Conservation (phyloP, 2,113 vertebrate genomes). For the Dunckerocampus dactyliophorus region DNA sequence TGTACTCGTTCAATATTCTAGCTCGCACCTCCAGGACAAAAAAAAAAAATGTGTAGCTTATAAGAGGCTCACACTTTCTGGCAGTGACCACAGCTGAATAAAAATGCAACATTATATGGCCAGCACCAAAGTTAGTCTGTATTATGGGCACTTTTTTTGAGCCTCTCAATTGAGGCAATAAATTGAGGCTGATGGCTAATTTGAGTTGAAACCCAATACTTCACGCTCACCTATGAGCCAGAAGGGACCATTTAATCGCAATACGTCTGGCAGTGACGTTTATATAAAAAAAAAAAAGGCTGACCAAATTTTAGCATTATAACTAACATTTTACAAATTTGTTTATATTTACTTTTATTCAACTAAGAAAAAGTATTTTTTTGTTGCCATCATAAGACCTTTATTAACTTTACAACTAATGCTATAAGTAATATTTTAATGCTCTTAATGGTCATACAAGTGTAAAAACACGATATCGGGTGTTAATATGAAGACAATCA, state of each 20-base stretch:
- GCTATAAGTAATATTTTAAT: no score
- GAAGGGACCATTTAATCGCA: slow-evolving; percentile 78
- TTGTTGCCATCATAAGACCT: no score
- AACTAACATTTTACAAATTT: background rate
- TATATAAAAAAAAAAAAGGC: slow-evolving; percentile 64
- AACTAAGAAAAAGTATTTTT: background rate
- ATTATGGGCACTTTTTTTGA: slow-evolving; percentile 62
- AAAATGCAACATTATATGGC: slow-evolving; percentile 75
- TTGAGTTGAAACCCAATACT: slow-evolving; percentile 77
- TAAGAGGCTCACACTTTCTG: slow-evolving; percentile 58
- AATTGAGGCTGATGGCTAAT: slow-evolving; percentile 81
- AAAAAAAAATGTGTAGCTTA: slow-evolving; percentile 59
- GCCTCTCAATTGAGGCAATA: slow-evolving; percentile 76
- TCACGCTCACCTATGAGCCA: slow-evolving; percentile 68
- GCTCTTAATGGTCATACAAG: no score
- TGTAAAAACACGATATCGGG: no score
- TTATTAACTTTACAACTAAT: no score
- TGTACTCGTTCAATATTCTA: slow-evolving; percentile 59
- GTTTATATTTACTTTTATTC: background rate
- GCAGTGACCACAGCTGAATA: slow-evolving; percentile 65
- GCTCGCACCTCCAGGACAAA: slow-evolving; percentile 32
- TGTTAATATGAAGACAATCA: no score
- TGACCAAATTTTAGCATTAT: background rate
- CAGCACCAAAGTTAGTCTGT: slow-evolving; percentile 57
- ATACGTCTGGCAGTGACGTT: slow-evolving; percentile 69